Base-by-base conservation (phyloP, 2,888 invertebrate species). In the Spilarctia lutea region DNA sequence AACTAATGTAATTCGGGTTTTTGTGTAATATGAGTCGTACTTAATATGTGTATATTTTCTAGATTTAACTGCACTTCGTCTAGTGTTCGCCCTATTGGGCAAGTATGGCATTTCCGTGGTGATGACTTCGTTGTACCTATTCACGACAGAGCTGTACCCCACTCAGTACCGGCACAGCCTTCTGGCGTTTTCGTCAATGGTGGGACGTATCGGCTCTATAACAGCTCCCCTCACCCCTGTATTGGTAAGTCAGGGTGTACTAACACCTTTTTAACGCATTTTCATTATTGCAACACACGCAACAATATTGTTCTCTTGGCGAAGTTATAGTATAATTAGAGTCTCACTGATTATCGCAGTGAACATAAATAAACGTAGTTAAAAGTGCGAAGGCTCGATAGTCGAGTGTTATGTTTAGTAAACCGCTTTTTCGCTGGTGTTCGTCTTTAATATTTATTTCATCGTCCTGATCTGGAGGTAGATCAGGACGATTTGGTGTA, bases 131-230 rank as follows among this genome's bases (percentile, higher is more conserved):
- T 88, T 97, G 79, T 97, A 97, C 89, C 94, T 97, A 83, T 97
- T 95, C 87, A 97, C 97, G 0, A 96, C 97, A 10, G 97, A 97
- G 92, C 95, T 97, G 86, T 97, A 97, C 89, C 97, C 97, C 4
- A 97, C 97, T 35, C 96, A 96, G 87, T 95, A 97, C 79, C 94
- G 97, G 0, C 97, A 97, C 90, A 97, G 96, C 67, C 92, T 97
- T 78, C 95, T 97, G 45, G 97, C 97, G 6, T 96, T 97, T 83
- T 97, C 97, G 82, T 97, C 97, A 24, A 97, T 97, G 97, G 95
- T 97, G 74, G 97, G 97, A 0, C 94, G 97, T 39, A 91, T 97
- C 52, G 97, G 97, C 0, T 97, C 97, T 13, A 97, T 97, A 92
- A 91, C 97, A 60, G 97, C 97, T 0, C 97, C 97, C 0, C 97